Evolutionary conservation across 2,888 invertebrate genomes (phyloP).

Genomic region (Aphodius sticticus): DNA sequence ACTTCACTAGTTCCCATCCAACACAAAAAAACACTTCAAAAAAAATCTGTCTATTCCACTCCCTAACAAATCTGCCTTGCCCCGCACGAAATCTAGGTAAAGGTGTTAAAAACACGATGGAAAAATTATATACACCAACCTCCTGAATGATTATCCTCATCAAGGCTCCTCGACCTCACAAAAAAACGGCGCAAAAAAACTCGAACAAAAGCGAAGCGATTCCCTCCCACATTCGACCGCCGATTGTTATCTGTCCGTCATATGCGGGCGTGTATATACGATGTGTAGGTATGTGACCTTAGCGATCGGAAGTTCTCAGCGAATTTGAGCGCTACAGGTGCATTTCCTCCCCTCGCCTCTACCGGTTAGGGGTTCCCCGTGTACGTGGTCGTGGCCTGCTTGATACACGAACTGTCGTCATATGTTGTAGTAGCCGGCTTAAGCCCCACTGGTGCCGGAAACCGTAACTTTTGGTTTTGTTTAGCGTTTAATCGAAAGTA

Average conservation of each 20-base stretch:
- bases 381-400: conserved; percentile 11
- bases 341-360: conserved; percentile 26
- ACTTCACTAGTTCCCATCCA: not conserved
- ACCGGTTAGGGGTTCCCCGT: conserved; percentile 10
- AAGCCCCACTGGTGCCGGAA: not conserved
- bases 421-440: not conserved
- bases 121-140: not conserved
- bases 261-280: conserved; percentile 12
- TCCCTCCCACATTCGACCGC: conserved; percentile 15
- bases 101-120: not conserved
- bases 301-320: conserved; percentile 35
- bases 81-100: not conserved
- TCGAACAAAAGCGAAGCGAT: conserved; percentile 15
- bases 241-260: conserved; percentile 16
- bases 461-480: not conserved
- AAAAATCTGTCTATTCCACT: not conserved
- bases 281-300: conserved; percentile 24
- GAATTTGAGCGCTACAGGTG: conserved; percentile 34
- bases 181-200: conserved; percentile 12
- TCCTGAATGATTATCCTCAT: conserved; percentile 4
- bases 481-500: not conserved
- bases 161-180: not conserved
- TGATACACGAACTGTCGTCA: conserved; percentile 5
- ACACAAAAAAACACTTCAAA: not conserved
- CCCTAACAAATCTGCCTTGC: not conserved